Evolutionary conservation across 2,888 invertebrate species (phyloP), one percentile per base, ranked within the genome.

Genomic region (Drosophila falleni): DNA sequence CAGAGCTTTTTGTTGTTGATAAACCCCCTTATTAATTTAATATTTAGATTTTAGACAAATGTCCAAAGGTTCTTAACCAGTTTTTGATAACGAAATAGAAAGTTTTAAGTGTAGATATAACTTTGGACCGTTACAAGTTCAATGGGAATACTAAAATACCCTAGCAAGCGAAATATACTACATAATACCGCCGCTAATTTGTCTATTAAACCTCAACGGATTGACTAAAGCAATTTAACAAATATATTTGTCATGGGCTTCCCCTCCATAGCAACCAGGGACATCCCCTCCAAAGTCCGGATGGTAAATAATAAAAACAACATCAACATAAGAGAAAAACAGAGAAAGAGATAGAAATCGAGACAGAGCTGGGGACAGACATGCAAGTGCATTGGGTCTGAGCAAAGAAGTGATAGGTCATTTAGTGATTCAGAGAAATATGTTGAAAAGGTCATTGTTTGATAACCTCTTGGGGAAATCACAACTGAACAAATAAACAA

Each of bases 211-310:
- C 63, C 79, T 62, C 63, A 58, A 51, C 70, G 58, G 63, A 68
- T 76, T 70, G 66, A 79, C 86, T 88, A 88, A 80, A 80, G 72
- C 68, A 73, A 86, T 82, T 83, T 86, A 78, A 50, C 71, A 77
- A 41, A 76, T 50, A 66, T 56, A 64, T 61, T 71, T 66, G 50
- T 59, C 15, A 23, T 49, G 84, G 58, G 37, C 71, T 86, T 84
- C 84, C 89, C 89, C 87, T 61, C 13, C 39, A 81, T 69, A 62
- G 13, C 37, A 26, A 64, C 60, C 19, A 71, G 87, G 88, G 89
- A 71, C 63, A 71, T 86, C 87, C 89, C 82, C 84, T 23, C 47
- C 58, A 60, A 51, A 54, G 29, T 46, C 39, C 71, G 56, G 67
- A 67, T 72, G 71, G 60, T 47, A 33, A 49, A 72, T 64, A 71